Conservation (phyloP, 2,113 vertebrate species). For the Hipposideros armiger region DNA sequence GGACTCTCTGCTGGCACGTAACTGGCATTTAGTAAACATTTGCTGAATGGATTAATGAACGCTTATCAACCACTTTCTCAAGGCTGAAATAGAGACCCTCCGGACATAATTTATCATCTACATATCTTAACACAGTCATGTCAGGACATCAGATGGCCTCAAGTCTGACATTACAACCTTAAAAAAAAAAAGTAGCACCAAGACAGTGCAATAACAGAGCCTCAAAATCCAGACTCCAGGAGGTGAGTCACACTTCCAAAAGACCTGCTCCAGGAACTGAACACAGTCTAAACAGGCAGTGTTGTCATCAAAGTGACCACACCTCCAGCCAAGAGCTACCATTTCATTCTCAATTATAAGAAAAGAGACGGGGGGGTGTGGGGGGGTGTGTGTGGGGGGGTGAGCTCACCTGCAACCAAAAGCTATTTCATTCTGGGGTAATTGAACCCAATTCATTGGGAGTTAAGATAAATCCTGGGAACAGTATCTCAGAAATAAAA, state of each 20-base stretch:
- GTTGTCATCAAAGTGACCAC: neutral
- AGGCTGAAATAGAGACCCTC: slow-evolving; percentile 1
- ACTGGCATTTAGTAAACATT: neutral
- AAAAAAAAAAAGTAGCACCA: too few relatives aligned
- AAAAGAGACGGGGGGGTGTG: too few relatives aligned
- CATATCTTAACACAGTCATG: neutral
- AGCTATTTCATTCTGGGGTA: neutral
- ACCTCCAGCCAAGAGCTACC: neutral
- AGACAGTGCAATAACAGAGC: neutral
- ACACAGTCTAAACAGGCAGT: neutral
- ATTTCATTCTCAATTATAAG: too few relatives aligned
- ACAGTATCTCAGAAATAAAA: neutral
- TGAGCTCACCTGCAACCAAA: neutral
- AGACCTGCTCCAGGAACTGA: neutral
- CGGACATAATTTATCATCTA: neutral
- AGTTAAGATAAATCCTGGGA: neutral
- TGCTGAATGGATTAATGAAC: neutral
- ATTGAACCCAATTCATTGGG: neutral
- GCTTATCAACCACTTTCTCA: neutral
- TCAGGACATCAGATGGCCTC: neutral
- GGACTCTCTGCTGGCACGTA: neutral
- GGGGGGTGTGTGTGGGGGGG: too few relatives aligned
- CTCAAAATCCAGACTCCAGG: neutral
- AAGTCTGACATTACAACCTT: neutral
- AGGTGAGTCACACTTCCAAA: neutral